Evolutionary conservation across 2,888 invertebrate genomes (phyloP).

Genomic region (Eurois occulta): DNA sequence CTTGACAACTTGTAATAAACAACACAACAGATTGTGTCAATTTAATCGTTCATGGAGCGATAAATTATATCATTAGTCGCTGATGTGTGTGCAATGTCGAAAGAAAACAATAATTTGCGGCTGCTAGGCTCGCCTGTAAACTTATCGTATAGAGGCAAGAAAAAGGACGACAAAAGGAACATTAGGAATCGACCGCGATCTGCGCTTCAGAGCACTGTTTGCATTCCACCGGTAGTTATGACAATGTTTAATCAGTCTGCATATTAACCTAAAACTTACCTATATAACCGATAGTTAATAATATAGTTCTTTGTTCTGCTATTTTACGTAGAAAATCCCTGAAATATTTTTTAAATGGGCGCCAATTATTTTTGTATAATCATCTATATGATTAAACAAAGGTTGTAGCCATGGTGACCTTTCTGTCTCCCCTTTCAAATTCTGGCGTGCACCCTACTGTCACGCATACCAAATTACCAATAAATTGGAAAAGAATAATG

Average conservation of each 20-base stretch:
- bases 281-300: background rate
- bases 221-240: constrained; percentile 80
- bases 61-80: constrained; percentile 30
- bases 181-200: constrained; percentile 84
- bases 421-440: constrained; percentile 22
- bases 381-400: constrained; percentile 34
- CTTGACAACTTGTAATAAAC: constrained; percentile 73
- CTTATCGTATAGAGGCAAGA: constrained; percentile 84
- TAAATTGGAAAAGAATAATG: constrained; percentile 23
- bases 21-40: constrained; percentile 26
- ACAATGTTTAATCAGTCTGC: background rate
- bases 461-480: constrained; percentile 28
- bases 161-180: constrained; percentile 84
- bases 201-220: constrained; percentile 82
- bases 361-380: constrained; percentile 4
- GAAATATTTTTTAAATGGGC: constrained; percentile 1
- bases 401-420: constrained; percentile 41
- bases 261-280: background rate
- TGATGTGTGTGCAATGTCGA: constrained; percentile 86
- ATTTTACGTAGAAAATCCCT: background rate
- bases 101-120: constrained; percentile 85
- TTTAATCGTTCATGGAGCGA: constrained; percentile 8
- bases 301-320: background rate
- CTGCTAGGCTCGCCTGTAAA: constrained; percentile 87
- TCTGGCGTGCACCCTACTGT: constrained; percentile 11